Percentiles rank a stretch among this genome's conserved stretches.
Conservation (phyloP, 2,888 invertebrate species). For the Sesia apiformis region DNA sequence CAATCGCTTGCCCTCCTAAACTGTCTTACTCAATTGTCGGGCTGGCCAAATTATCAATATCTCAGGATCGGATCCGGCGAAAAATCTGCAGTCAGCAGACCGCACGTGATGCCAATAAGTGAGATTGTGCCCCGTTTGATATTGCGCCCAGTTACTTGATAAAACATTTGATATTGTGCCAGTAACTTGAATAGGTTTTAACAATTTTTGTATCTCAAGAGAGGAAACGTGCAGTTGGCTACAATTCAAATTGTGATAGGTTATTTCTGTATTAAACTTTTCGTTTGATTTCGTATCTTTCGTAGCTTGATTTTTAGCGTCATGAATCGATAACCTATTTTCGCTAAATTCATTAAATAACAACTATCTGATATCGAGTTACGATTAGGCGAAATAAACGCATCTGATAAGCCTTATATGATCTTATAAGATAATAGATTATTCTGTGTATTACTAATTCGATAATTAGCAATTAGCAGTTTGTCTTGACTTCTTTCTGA, state of each 20-base stretch:
- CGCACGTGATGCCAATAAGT: constrained; percentile 41
- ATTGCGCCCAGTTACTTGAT: not conserved
- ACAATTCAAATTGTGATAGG: not conserved
- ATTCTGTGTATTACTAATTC: too few species aligned
- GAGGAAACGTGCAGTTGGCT: not conserved
- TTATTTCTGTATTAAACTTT: too few species aligned
- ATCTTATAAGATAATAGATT: too few species aligned
- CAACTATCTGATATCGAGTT: too few species aligned
- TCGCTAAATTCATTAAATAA: too few species aligned
- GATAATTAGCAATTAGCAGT: too few species aligned
- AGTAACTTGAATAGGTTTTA: not conserved
- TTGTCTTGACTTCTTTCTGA: too few species aligned
- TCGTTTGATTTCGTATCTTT: too few species aligned
- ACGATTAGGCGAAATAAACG: not conserved
- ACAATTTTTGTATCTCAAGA: not conserved
- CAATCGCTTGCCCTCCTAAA: not conserved
- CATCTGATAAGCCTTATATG: not conserved
- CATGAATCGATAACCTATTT: too few species aligned
- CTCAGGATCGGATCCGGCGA: constrained; percentile 25
- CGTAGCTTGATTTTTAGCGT: too few species aligned
- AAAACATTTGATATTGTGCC: not conserved
- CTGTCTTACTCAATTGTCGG: not conserved
- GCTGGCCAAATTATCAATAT: constrained; percentile 42
- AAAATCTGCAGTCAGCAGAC: constrained; percentile 41
- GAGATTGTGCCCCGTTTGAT: constrained; percentile 14